phyloP scores from a whole-genome alignment of 2,113 vertebrate genomes.

The Odocoileus virginianus region DNA sequence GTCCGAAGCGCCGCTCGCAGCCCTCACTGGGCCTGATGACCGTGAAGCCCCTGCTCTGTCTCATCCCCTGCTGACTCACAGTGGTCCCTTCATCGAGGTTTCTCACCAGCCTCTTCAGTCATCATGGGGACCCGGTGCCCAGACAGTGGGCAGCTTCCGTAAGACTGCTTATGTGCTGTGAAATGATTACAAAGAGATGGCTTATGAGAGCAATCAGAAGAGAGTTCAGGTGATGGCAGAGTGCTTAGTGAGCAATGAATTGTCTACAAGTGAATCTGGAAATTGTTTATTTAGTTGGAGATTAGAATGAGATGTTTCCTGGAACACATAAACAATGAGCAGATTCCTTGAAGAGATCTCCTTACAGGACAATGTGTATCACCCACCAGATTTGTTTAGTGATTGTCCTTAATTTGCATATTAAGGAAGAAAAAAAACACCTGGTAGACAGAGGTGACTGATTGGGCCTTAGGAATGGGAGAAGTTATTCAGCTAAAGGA shows the following conservation, averaged over 20 bases:
- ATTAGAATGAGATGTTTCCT: slow-evolving; percentile 16
- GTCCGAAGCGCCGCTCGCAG: neutral
- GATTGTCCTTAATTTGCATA: neutral
- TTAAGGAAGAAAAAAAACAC: neutral
- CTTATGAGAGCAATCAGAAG: neutral
- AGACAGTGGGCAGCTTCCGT: neutral
- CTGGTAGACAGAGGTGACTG: neutral
- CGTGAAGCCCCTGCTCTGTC: neutral
- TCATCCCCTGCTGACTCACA: too few relatives aligned
- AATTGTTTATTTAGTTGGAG: slow-evolving; percentile 7
- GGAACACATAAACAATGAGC: neutral
- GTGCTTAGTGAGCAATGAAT: neutral
- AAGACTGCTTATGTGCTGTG: neutral
- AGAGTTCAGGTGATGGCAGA: neutral
- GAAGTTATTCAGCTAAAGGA: neutral
- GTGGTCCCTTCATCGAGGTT: neutral
- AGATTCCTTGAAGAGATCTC: slow-evolving; percentile 2
- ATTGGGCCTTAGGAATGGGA: neutral
- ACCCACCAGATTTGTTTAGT: neutral
- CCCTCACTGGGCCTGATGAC: neutral
- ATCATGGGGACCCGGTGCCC: neutral
- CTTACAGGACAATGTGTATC: neutral
- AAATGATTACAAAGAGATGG: neutral
- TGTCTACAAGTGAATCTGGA: neutral
- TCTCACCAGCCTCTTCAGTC: neutral